Evolutionary conservation across 2,888 invertebrate species (phyloP).

Genomic region (Schizaphis graminum): DNA sequence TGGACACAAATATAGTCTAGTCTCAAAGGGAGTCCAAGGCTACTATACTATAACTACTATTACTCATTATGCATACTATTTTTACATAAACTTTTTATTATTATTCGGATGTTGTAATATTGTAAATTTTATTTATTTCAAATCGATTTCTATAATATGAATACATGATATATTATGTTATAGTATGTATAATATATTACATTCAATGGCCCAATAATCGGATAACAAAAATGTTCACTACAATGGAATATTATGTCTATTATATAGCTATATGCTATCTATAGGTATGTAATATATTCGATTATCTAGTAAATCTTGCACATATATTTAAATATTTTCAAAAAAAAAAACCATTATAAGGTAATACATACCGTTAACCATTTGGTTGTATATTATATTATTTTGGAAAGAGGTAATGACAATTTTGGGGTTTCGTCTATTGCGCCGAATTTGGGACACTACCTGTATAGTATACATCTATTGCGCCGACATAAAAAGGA

Average conservation of each 20-base stretch:
- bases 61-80: too few relatives aligned
- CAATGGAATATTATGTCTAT: neutral
- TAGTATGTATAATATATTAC: neutral
- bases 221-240: conserved; percentile 10
- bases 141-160: neutral
- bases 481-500: too few relatives aligned
- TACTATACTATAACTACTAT: too few relatives aligned
- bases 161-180: neutral
- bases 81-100: too few relatives aligned
- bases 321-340: neutral
- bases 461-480: too few relatives aligned
- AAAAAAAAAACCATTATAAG: neutral
- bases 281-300: neutral
- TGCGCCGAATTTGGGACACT: too few relatives aligned
- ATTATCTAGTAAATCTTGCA: neutral
- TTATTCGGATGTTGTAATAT: neutral
- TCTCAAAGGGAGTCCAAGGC: too few relatives aligned
- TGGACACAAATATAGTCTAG: too few relatives aligned
- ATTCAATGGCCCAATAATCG: conserved; percentile 15
- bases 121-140: neutral
- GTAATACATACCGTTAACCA: neutral
- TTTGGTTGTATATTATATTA: neutral
- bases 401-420: neutral
- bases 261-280: neutral
- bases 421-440: too few relatives aligned